A percentile compares a stretch with the other conserved stretches of the same genome.
Evolutionary conservation across 2,888 invertebrate species (phyloP).

Genomic region (Rhamnusium bicolor): DNA sequence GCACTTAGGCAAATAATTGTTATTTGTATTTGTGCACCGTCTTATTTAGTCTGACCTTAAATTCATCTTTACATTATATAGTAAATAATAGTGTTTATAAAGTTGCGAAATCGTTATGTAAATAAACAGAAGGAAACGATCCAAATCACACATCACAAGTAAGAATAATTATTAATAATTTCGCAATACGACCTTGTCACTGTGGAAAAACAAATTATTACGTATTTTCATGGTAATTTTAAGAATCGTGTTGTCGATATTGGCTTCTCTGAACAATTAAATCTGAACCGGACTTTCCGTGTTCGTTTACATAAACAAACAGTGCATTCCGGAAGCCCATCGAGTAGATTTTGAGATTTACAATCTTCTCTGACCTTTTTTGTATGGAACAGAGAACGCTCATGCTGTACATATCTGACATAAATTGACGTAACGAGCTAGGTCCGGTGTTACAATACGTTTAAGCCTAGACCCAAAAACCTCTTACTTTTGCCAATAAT

Average conservation of each 20-base stretch:
- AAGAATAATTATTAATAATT: constrained; percentile 33
- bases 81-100: constrained; percentile 32
- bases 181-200: constrained; percentile 45
- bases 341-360: too few species aligned
- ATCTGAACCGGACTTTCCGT: neutral
- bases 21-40: constrained; percentile 9
- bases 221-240: constrained; percentile 45
- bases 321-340: too few species aligned
- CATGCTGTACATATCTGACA: neutral
- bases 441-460: neutral
- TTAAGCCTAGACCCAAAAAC: neutral
- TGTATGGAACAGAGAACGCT: neutral
- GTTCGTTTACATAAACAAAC: too few species aligned
- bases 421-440: neutral
- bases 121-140: constrained; percentile 38
- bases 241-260: constrained; percentile 41
- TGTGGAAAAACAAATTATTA: constrained; percentile 52
- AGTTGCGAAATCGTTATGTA: constrained; percentile 33
- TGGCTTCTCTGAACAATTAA: neutral
- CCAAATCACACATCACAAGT: constrained; percentile 33
- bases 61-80: constrained; percentile 22
- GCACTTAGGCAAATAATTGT: neutral
- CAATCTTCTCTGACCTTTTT: neutral
- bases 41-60: constrained; percentile 33
- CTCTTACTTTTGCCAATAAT: neutral